These are phyloP conservation scores for Scylla paramamosain DNA, from an alignment of 1,140 invertebrate species.

Conservation along the genomic window DNA sequence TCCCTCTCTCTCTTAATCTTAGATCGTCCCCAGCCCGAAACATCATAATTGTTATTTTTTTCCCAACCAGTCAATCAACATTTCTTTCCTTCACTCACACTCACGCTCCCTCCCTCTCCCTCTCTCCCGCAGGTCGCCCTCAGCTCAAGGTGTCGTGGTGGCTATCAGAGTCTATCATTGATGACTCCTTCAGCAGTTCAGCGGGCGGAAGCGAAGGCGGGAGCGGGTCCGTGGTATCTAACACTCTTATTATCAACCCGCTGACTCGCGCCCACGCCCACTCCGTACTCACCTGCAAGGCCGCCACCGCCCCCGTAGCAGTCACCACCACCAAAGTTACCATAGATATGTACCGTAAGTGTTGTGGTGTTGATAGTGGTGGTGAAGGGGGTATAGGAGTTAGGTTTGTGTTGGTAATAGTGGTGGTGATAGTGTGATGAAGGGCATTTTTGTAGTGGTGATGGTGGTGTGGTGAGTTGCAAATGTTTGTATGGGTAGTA, in stretches of 20 bases:
- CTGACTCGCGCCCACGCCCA: constrained; percentile 75
- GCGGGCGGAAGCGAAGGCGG: constrained; percentile 27
- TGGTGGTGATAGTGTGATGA: background rate
- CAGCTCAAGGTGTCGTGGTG: constrained; percentile 89
- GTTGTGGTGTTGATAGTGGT: background rate
- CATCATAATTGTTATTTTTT: too few species aligned
- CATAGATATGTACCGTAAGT: constrained; percentile 76
- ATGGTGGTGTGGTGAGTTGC: too few species aligned
- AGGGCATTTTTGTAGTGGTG: too few species aligned
- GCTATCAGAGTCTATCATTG: constrained; percentile 74
- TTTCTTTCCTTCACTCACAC: too few species aligned
- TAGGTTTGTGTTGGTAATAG: background rate
- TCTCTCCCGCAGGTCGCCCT: constrained; percentile 85
- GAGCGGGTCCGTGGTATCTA: constrained; percentile 56
- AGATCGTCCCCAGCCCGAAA: too few species aligned
- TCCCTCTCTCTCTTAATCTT: background rate
- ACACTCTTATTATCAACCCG: constrained; percentile 74
- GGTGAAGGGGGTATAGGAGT: background rate
- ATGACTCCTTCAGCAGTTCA: constrained; percentile 71
- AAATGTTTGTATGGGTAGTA: too few species aligned
- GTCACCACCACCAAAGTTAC: constrained; percentile 74
- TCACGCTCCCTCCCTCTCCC: background rate
- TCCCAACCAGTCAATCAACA: too few species aligned
- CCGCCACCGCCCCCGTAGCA: constrained; percentile 73
- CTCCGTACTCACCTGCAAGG: constrained; percentile 75